Percentiles rank a stretch among this genome's conserved stretches.
Conservation (phyloP, 1,140 invertebrate species). For the Meloidogyne floridensis region DNA sequence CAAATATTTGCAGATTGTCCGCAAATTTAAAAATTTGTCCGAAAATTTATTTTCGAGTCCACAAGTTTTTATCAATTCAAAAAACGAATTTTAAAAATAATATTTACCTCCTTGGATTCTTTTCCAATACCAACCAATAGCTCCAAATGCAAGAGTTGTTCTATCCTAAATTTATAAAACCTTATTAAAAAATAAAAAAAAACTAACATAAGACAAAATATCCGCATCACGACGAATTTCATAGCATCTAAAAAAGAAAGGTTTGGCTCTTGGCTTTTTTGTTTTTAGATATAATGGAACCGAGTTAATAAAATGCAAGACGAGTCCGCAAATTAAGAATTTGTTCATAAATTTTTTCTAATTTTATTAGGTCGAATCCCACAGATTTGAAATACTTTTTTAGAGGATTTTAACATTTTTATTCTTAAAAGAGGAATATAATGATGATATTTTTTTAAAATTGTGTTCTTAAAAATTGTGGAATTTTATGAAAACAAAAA, state of each 20-base stretch:
- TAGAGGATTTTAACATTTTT: no score
- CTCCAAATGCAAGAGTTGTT: constrained; percentile 37
- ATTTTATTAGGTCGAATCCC: background rate
- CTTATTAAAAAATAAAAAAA: background rate
- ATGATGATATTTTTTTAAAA: no score
- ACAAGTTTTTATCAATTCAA: no score
- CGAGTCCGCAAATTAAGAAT: no score
- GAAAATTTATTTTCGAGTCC: background rate
- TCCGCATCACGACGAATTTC: constrained; percentile 39
- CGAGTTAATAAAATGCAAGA: no score
- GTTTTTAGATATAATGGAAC: no score
- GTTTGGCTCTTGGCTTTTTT: no score
- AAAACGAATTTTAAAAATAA: background rate
- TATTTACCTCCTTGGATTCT: constrained; percentile 46
- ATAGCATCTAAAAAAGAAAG: constrained; percentile 40
- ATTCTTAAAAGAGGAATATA: no score
- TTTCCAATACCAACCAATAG: constrained; percentile 56
- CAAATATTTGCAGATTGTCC: background rate
- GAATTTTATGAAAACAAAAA: no score
- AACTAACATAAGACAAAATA: constrained; percentile 12
- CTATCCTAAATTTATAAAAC: constrained; percentile 36
- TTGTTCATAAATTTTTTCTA: constrained; percentile 38
- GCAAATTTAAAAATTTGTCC: background rate
- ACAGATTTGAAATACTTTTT: no score
- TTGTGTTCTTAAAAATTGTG: no score